phyloP scores from a whole-genome alignment of 92 coral and sea anemone genomes.

The Anthopleura xanthogrammica region DNA sequence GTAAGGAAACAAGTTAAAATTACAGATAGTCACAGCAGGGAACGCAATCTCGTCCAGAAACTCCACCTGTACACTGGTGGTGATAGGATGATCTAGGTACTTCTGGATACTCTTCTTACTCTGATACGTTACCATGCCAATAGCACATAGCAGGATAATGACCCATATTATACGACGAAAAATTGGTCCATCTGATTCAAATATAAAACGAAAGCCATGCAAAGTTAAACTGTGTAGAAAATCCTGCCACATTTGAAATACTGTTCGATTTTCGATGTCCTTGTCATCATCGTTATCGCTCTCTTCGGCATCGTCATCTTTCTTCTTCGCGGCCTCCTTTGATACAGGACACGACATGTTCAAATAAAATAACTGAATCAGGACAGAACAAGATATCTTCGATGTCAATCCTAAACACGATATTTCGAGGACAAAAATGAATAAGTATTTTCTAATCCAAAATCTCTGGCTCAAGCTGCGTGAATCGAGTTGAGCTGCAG shows the following conservation, averaged over 20 bases:
- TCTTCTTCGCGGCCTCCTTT: constrained; percentile 23
- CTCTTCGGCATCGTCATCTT: constrained; percentile 51
- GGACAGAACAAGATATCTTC: neutral
- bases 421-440: neutral
- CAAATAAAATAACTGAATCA: neutral
- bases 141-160: constrained; percentile 64
- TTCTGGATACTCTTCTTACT: constrained; percentile 87
- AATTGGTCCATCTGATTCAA: constrained; percentile 76
- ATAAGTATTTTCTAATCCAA: neutral
- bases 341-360: constrained; percentile 24
- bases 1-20: constrained; percentile 90
- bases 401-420: neutral
- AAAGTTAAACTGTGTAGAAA: constrained; percentile 90
- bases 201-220: constrained; percentile 93
- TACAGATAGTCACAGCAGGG: constrained; percentile 95
- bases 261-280: constrained; percentile 41
- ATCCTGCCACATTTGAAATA: constrained; percentile 80
- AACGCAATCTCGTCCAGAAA: constrained; percentile 86
- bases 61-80: constrained; percentile 96
- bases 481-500: neutral
- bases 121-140: constrained; percentile 75
- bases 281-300: constrained; percentile 43
- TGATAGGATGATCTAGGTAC: constrained; percentile 90
- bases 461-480: neutral
- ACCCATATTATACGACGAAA: constrained; percentile 86